These are phyloP conservation scores for Trypoxylon attenuatum DNA, from an alignment of 2,888 invertebrate species.

Conservation along the genomic window DNA sequence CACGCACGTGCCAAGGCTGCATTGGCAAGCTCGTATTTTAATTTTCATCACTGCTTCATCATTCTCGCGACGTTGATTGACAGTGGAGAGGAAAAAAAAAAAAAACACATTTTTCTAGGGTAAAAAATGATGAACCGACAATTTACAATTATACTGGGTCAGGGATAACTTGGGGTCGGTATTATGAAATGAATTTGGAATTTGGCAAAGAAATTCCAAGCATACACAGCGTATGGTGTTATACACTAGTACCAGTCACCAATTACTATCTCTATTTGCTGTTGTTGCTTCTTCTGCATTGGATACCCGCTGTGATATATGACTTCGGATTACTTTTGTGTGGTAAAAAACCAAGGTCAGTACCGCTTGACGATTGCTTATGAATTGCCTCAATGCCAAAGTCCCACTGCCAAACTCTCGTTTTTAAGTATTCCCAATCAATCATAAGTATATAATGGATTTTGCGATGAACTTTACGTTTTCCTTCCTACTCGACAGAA, in stretches of 20 bases:
- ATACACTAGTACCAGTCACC: too few relatives aligned
- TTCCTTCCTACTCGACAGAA: constrained; percentile 68
- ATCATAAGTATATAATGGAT: background rate
- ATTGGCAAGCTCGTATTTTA: too few relatives aligned
- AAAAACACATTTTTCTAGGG: background rate
- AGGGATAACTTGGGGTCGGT: constrained; percentile 84
- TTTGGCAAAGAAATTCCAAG: too few relatives aligned
- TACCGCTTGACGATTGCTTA: too few relatives aligned
- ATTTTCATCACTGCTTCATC: too few relatives aligned
- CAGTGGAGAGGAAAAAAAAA: too few relatives aligned
- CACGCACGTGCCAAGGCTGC: too few relatives aligned
- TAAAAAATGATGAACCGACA: constrained; percentile 73
- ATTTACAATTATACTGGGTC: constrained; percentile 90
- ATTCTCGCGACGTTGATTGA: too few relatives aligned
- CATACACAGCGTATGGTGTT: too few relatives aligned
- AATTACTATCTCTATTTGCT: background rate
- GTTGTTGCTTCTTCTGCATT: background rate
- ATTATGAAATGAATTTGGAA: too few relatives aligned
- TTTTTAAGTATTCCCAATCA: background rate
- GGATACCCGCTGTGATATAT: background rate
- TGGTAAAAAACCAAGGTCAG: background rate
- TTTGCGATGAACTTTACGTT: background rate
- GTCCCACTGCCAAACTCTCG: too few relatives aligned
- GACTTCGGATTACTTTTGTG: background rate
- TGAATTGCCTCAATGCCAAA: too few relatives aligned